Evolutionary conservation across 2,797 vertebrate genomes (phyloP).

Genomic region (Sebastes oblongus): DNA sequence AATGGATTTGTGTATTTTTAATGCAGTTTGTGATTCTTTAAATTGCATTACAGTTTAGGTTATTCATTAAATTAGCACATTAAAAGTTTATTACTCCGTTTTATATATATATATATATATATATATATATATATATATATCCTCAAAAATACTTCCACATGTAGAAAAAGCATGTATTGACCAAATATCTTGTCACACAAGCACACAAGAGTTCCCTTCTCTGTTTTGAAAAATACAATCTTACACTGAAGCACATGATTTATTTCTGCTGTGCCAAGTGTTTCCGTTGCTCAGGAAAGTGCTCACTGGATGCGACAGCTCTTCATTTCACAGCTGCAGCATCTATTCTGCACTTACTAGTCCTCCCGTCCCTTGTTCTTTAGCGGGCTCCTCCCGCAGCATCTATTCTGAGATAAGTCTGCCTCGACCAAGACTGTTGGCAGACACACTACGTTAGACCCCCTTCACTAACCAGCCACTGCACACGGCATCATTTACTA

Average conservation of each 20-base stretch:
- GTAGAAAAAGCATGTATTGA: background rate
- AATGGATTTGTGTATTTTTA: constrained; percentile 3
- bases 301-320: constrained; percentile 77
- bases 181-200: constrained; percentile 13
- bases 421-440: constrained; percentile 63
- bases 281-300: constrained; percentile 76
- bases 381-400: constrained; percentile 52
- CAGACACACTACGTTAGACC: constrained; percentile 58
- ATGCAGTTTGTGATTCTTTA: background rate
- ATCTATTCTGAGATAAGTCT: constrained; percentile 72
- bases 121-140: background rate
- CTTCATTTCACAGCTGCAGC: constrained; percentile 81
- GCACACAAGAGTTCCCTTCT: constrained; percentile 28
- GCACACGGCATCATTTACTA: constrained; percentile 31
- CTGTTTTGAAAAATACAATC: constrained; percentile 67
- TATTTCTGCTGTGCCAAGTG: constrained; percentile 80
- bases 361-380: constrained; percentile 69
- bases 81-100: constrained; percentile 1
- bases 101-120: background rate
- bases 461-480: constrained; percentile 43
- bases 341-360: constrained; percentile 73
- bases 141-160: background rate
- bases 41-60: constrained; percentile 6
- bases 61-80: constrained; percentile 25
- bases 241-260: constrained; percentile 74